phyloP scores from a whole-genome alignment of 2,113 vertebrate species.

The Seriola aureovittata region DNA sequence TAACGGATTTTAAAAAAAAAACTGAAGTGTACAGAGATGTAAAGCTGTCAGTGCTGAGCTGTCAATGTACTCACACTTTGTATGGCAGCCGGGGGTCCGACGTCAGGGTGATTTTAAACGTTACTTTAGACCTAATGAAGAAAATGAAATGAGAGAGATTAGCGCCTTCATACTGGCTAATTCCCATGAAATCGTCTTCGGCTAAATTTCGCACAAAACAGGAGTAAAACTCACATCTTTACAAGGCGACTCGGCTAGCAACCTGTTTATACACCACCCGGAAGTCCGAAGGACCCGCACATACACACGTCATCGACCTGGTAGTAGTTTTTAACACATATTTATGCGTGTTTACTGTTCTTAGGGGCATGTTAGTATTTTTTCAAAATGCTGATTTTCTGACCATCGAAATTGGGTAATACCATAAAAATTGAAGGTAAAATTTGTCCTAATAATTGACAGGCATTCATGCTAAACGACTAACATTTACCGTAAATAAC shows the following conservation, averaged over 20 bases:
- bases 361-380: fast-evolving
- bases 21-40: not conserved
- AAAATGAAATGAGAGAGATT: not conserved
- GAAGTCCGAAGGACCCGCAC: conserved; percentile 80
- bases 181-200: fast-evolving
- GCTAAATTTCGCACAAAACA: not conserved
- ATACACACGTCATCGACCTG: conserved; percentile 83
- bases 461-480: conserved; percentile 58
- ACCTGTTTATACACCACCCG: conserved; percentile 74
- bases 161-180: fast-evolving
- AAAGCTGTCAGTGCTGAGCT: conserved; percentile 55
- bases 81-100: conserved; percentile 87
- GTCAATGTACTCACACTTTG: conserved; percentile 86
- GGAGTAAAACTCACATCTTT: conserved; percentile 76
- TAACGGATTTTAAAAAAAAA: too few relatives aligned
- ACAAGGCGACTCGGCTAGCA: conserved; percentile 9
- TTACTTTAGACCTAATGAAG: conserved; percentile 85
- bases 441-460: not conserved
- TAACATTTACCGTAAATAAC: conserved; percentile 49
- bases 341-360: not conserved
- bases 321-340: not conserved
- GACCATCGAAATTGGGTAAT: fast-evolving
- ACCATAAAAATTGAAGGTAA: not conserved
- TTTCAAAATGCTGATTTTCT: fast-evolving
- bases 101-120: conserved; percentile 89